A percentile compares a stretch with the other conserved stretches of the same genome.
These are phyloP conservation scores for Vipera latastei DNA, from an alignment of 2,797 vertebrate species.

Conservation along the genomic window DNA sequence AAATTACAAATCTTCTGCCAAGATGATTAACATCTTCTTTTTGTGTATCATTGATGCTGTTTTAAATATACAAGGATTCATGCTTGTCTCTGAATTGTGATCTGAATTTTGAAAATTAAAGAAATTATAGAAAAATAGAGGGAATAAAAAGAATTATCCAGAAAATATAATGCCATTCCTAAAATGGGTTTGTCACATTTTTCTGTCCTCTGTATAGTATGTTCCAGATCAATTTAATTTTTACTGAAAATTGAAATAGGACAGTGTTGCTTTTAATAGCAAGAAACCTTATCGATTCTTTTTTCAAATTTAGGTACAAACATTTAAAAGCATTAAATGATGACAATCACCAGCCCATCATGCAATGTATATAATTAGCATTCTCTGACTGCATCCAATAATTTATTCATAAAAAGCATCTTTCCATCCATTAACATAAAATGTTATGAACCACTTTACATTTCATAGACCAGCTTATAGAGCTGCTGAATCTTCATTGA, in stretches of 20 bases:
- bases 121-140: background rate
- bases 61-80: background rate
- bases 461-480: constrained; percentile 11
- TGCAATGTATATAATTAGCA: constrained; percentile 47
- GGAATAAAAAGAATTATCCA: background rate
- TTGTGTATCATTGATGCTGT: background rate
- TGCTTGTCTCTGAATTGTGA: background rate
- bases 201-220: background rate
- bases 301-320: constrained; percentile 30
- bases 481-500: constrained; percentile 14
- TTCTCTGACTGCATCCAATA: constrained; percentile 37
- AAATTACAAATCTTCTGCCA: background rate
- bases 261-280: constrained; percentile 46
- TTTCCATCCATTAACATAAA: constrained; percentile 42
- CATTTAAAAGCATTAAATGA: constrained; percentile 5
- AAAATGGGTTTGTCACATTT: background rate
- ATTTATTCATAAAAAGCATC: constrained; percentile 68
- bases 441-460: constrained; percentile 30
- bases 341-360: constrained; percentile 8
- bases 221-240: constrained; percentile 38
- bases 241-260: constrained; percentile 26
- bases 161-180: background rate
- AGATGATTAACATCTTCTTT: background rate
- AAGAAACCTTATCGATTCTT: constrained; percentile 41
- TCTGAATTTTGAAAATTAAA: background rate